Percentiles rank a stretch among this genome's conserved stretches.
Evolutionary conservation across 2,797 vertebrate species (phyloP).

Genomic region (Artibeus jamaicensis): DNA sequence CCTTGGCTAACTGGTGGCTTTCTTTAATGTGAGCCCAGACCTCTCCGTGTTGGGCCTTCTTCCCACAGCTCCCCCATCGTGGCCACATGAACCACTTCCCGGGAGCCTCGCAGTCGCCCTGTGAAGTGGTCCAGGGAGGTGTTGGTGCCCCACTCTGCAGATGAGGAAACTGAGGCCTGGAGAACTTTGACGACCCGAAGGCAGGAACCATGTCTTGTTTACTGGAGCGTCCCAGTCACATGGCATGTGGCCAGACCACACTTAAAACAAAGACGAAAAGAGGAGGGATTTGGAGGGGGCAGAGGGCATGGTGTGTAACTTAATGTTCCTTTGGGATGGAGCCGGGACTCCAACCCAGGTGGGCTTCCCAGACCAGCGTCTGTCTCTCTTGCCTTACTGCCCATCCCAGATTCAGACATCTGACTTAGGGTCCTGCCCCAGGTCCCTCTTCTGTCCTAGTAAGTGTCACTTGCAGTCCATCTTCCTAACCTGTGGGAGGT

Average conservation of each 20-base stretch:
- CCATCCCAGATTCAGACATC: too few species aligned
- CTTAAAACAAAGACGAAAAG: neutral
- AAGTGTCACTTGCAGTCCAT: neutral
- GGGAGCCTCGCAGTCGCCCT: rapidly evolving
- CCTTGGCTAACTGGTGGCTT: too few species aligned
- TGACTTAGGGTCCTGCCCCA: neutral
- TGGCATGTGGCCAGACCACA: rapidly evolving
- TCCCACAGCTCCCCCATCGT: rapidly evolving
- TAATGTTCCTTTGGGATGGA: neutral
- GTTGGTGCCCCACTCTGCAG: rapidly evolving
- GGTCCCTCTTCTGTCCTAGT: neutral
- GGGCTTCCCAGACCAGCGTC: rapidly evolving
- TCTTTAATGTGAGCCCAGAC: neutral
- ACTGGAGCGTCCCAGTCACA: rapidly evolving
- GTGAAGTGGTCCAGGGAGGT: neutral
- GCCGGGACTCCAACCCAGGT: neutral
- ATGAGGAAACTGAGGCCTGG: neutral
- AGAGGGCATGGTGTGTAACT: neutral
- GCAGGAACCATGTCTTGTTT: rapidly evolving
- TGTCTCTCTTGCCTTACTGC: neutral
- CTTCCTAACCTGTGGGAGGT: neutral
- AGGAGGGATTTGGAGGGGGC: neutral
- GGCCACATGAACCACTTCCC: rapidly evolving
- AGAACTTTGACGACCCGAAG: neutral
- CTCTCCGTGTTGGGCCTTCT: rapidly evolving